These are phyloP conservation scores for Hyposoter dolosus DNA, from an alignment of 2,888 invertebrate genomes.

Conservation along the genomic window DNA sequence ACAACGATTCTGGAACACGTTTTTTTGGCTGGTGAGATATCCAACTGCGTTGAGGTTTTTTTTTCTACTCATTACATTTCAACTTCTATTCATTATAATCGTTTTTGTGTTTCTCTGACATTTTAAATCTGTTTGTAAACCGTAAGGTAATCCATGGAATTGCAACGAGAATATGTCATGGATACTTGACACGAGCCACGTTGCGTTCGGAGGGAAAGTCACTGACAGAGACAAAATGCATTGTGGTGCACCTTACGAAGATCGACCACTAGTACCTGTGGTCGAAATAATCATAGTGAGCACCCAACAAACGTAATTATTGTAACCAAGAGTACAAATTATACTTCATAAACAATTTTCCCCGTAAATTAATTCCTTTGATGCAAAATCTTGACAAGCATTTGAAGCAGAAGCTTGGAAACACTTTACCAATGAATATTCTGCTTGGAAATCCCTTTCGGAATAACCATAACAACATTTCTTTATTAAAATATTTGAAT, in stretches of 20 bases:
- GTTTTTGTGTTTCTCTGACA: neutral
- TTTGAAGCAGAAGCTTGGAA: neutral
- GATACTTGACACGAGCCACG: slow-evolving; percentile 86
- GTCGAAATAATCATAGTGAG: slow-evolving; percentile 89
- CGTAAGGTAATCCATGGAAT: slow-evolving; percentile 89
- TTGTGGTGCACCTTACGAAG: slow-evolving; percentile 88
- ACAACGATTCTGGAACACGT: slow-evolving; percentile 83
- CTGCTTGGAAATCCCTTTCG: neutral
- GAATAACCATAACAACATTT: neutral
- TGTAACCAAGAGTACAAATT: slow-evolving; percentile 30
- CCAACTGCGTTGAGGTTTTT: neutral
- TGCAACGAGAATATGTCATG: slow-evolving; percentile 88
- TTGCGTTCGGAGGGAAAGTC: slow-evolving; percentile 85
- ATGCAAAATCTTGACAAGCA: neutral
- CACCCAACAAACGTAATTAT: slow-evolving; percentile 60
- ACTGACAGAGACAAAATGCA: slow-evolving; percentile 87
- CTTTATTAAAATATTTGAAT: neutral
- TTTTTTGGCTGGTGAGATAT: slow-evolving; percentile 85
- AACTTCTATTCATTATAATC: neutral
- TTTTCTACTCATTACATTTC: neutral
- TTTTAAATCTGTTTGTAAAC: neutral
- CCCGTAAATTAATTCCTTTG: neutral
- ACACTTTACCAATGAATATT: neutral
- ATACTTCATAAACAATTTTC: neutral
- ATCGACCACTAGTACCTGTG: slow-evolving; percentile 88